Evolutionary conservation across 2,113 vertebrate species (phyloP).

Genomic region (Cnemophilus loriae): DNA sequence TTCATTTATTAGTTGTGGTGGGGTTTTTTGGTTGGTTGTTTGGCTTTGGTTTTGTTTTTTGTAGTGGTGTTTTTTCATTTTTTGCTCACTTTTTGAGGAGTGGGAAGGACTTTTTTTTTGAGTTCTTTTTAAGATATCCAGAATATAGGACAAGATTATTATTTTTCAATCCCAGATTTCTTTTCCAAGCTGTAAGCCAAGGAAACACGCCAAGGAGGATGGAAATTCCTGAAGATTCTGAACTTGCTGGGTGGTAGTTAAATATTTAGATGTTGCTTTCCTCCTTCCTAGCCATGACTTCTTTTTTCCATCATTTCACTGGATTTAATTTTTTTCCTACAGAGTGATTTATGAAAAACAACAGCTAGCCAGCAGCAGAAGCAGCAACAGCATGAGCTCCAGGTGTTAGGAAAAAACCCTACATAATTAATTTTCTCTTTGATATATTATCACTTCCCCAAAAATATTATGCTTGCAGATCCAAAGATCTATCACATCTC

Average conservation of each 20-base stretch:
- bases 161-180: not conserved
- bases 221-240: constrained; percentile 19
- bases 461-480: constrained; percentile 34
- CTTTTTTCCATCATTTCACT: constrained; percentile 42
- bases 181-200: constrained; percentile 11
- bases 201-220: constrained; percentile 11
- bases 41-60: not conserved
- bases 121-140: not conserved
- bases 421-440: constrained; percentile 58
- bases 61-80: not conserved
- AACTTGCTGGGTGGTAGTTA: not conserved
- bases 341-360: constrained; percentile 58
- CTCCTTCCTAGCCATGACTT: not conserved
- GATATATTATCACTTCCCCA: constrained; percentile 21
- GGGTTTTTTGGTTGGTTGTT: not conserved
- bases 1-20: not conserved
- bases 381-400: constrained; percentile 51
- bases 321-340: constrained; percentile 12
- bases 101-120: not conserved
- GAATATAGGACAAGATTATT: not conserved
- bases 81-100: not conserved
- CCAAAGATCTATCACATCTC: constrained; percentile 8
- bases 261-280: constrained; percentile 39
- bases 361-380: constrained; percentile 48
- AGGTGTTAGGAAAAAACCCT: constrained; percentile 52